phyloP scores from a whole-genome alignment of 2,797 vertebrate species.

The Pelodytes ibericus region DNA sequence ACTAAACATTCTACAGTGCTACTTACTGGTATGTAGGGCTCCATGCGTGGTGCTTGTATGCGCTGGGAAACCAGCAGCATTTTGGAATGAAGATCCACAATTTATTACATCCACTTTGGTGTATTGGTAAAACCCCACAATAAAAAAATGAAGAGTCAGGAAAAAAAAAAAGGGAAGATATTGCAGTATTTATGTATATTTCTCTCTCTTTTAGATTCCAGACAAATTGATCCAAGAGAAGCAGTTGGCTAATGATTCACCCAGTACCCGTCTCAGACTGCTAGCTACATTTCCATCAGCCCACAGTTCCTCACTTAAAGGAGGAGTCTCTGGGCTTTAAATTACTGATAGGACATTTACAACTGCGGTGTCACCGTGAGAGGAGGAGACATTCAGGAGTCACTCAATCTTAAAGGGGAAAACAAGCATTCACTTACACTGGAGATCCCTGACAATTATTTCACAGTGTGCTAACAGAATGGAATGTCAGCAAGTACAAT shows the following conservation, averaged over 20 bases:
- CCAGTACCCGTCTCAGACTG: constrained; percentile 78
- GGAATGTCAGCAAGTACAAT: constrained; percentile 3
- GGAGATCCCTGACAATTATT: constrained; percentile 34
- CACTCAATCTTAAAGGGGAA: constrained; percentile 79
- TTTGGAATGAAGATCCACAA: constrained; percentile 73
- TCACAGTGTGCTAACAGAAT: constrained; percentile 22
- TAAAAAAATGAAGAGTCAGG: constrained; percentile 51
- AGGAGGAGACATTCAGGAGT: constrained; percentile 75
- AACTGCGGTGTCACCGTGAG: constrained; percentile 77
- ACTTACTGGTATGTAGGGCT: constrained; percentile 78
- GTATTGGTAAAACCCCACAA: constrained; percentile 64
- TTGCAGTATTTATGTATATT: constrained; percentile 57
- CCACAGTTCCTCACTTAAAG: constrained; percentile 79
- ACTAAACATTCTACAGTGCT: constrained; percentile 47
- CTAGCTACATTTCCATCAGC: constrained; percentile 78
- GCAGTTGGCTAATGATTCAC: constrained; percentile 76
- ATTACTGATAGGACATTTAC: constrained; percentile 81
- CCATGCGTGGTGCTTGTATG: constrained; percentile 82
- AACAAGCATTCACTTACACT: constrained; percentile 50
- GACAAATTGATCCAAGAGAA: constrained; percentile 81
- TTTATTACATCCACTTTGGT: constrained; percentile 80
- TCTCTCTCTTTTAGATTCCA: constrained; percentile 72
- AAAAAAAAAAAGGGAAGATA: constrained; percentile 19
- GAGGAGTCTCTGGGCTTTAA: constrained; percentile 80
- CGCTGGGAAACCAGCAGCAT: constrained; percentile 83